Base-by-base conservation (phyloP, 2,113 vertebrate species). In the Prietella phreatophila region DNA sequence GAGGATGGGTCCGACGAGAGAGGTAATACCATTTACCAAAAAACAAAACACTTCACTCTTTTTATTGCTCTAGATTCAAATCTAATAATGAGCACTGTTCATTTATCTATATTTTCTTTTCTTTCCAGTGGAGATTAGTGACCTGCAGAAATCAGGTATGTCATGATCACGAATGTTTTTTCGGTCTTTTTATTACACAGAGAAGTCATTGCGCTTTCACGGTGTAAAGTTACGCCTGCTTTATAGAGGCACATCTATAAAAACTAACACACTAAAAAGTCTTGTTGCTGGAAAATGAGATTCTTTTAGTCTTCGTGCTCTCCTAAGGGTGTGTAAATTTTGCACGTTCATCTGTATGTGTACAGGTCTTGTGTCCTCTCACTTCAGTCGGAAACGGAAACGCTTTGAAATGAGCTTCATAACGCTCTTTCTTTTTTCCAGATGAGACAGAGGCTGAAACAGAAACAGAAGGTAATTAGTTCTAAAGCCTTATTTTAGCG, bases 1-100 rank as follows among this genome's bases (percentile, higher is more conserved):
- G 88, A 89, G 63, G 87, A 93, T 61, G 87, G 56, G 2, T 73
- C 19, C 3, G 47, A 85, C 84, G 86, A 85, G 5, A 58, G 88
- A 19, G 93, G 95, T 95, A 90, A 93, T 11, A 30, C 1, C 39
- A 17, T 27, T 30, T n/a, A n/a, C 55, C 5, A 42, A 11, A 53
- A 22, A 14, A 8, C 13, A 60, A 22, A 27, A 15, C 39, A 30
- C 2, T 83, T 84, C 17, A 25, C 55, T 71, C 17, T 14, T 78
- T 53, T 58, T 3, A 19, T 61, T 50, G 61, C 36, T 76, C 60
- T 33, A 53, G 27, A 55, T 61, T 76, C 61, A 47, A 36, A 30
- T 33, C 27, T 63, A 58, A 14, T 87, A 58, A 79, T 9, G 33
- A 82, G 13, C 4, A 42, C 25, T 19, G 7, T 3, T 71, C 5